Evolutionary conservation across 1,140 invertebrate species (phyloP), one percentile per base, ranked within the genome.

Genomic region (Plectrocnemia conspersa): DNA sequence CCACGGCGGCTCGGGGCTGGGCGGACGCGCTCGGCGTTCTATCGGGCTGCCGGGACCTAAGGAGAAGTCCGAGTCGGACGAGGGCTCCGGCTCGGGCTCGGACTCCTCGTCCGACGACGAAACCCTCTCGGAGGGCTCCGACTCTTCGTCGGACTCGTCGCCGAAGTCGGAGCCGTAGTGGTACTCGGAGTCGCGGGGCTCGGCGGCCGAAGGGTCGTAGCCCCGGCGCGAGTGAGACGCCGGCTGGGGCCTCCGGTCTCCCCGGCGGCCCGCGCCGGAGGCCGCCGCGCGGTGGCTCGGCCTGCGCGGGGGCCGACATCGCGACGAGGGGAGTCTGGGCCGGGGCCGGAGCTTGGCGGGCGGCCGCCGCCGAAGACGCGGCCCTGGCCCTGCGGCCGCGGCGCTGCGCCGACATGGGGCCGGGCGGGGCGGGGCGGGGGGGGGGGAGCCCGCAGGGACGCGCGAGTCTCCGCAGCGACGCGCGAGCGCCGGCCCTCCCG

Each of bases 111-210:
- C n/a, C 81, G 32, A 75, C 82, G 3, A 82, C 67, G 63, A 79
- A 84, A 27, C 79, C 83, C 18, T 81, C 81, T 90, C 86, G 47
- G 85, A 83, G 45, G 82, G 77, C 1, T 85, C 83, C 66, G 82
- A 85, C 62, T 88, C 89, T 60, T 77, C 77, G 42, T 88, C 88
- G 0, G 85, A 88, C 53, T 88, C 85, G 64, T 90, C 88, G 2
- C 88, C 89, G 69, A 92, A 92, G 68, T 91, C 89, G 2, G 88
- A 91, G 1, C 89, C 89, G 71, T 92, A 92, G 68, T 91, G 88
- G 69, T 91, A 93, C 64, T 93, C 90, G 1, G 88, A 89, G 63
- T 90, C 88, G 56, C 86, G 81, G 63, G 86, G 82, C 52, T 87
- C 85, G n/a, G 82, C 79, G 11, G 79, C 79, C 44, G 77, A 73